Percentiles rank a stretch among this genome's conserved stretches.
Evolutionary conservation across 2,113 vertebrate genomes (phyloP).

Genomic region (Brienomyrus brachyistius): DNA sequence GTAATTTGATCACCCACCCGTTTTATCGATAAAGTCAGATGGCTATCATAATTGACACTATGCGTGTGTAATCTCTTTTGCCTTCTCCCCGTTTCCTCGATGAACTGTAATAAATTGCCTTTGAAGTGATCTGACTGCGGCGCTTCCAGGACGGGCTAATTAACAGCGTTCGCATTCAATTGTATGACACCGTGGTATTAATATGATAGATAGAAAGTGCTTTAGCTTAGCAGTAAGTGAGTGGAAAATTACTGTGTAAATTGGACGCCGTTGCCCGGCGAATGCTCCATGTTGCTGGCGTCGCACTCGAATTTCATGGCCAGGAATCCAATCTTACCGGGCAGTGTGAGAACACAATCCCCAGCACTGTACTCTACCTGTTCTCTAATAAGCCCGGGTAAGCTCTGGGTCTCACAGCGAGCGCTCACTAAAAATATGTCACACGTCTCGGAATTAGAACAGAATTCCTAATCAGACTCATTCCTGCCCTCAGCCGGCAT

Average conservation of each 20-base stretch:
- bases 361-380: constrained; percentile 18
- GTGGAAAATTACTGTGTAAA: constrained; percentile 62
- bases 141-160: constrained; percentile 49
- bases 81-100: constrained; percentile 32
- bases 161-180: constrained; percentile 40
- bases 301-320: constrained; percentile 61
- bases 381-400: constrained; percentile 36
- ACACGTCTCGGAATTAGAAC: constrained; percentile 26
- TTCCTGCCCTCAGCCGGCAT: neutral
- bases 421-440: constrained; percentile 31
- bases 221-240: constrained; percentile 46
- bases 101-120: constrained; percentile 55
- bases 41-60: constrained; percentile 35
- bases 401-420: constrained; percentile 27
- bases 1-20: constrained; percentile 26
- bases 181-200: constrained; percentile 39
- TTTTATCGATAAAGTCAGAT: constrained; percentile 32
- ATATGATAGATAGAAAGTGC: constrained; percentile 51
- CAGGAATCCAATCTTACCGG: constrained; percentile 58
- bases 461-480: constrained; percentile 32
- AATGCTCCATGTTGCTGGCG: constrained; percentile 28
- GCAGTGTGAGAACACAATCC: constrained; percentile 20
- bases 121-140: constrained; percentile 40
- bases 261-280: constrained; percentile 54
- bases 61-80: constrained; percentile 42